Base-by-base conservation (phyloP, 2,797 vertebrate genomes). In the Neosilurus hyrtlii region DNA sequence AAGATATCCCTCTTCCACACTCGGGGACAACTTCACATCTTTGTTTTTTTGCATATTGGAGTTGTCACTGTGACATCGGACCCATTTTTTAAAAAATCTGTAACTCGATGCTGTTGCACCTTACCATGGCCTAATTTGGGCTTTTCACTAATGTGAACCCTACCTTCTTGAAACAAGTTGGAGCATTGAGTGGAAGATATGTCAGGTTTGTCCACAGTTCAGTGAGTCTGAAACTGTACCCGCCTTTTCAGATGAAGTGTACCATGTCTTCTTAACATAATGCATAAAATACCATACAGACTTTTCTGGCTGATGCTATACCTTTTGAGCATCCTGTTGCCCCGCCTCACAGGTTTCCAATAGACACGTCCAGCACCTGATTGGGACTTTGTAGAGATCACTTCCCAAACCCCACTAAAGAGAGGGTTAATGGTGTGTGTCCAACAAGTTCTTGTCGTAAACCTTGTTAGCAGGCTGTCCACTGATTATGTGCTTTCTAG, bases 181-280 rank as follows among this genome's bases (percentile, higher is more conserved):
- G 85, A 87, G 80, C 86, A 22, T 68, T 89, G 86, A 62, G 63
- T 85, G 57, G 74, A 79, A 77, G 87, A 89, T 79, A 81, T 88
- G 61, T 80, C 79, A 54, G 85, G 89, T 91, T 93, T 90, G 91
- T 88, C 83, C 88, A 90, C 90, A 93, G 92, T 92, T 89, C 92
- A 93, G 87, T 57, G 84, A 82, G 37, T 88, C 86, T 90, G 81
- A 49, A 83, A 85, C 86, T 70, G 63, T 67, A 82, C 63, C 43
- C 75, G n/a, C 75, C 89, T 83, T 91, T 91, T 91, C 88, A 92
- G 49, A 80, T 83, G 84, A 89, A 92, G 85, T 85, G 87, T 92
- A 93, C 91, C 93, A 87, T 93, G 88, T 90, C 92, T 85, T 89
- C 83, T 85, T 61, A 83, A 84, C 81, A 86, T 26, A 90, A 88